These are phyloP conservation scores for Carterocephalus palaemon DNA, from an alignment of 2,888 invertebrate species.

Conservation along the genomic window DNA sequence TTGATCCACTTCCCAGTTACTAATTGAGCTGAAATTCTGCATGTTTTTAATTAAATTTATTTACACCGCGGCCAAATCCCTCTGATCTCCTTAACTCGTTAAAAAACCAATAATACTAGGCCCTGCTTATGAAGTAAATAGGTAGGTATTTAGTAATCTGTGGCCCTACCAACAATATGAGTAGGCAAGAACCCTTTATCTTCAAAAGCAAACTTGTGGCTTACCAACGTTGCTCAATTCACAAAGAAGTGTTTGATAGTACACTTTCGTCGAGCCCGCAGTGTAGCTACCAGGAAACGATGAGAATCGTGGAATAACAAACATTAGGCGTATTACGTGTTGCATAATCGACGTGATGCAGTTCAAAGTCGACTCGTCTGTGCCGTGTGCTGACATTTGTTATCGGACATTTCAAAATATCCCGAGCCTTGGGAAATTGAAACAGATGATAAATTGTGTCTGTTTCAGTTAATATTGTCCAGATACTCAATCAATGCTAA, in stretches of 20 bases:
- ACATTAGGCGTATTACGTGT: constrained; percentile 24
- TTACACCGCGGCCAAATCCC: too few relatives aligned
- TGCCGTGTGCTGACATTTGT: background rate
- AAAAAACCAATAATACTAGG: too few relatives aligned
- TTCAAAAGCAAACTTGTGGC: too few relatives aligned
- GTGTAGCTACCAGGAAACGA: constrained; percentile 31
- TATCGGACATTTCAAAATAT: constrained; percentile 6
- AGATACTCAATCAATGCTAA: background rate
- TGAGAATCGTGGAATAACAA: constrained; percentile 42
- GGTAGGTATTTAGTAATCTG: too few relatives aligned
- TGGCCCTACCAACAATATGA: too few relatives aligned
- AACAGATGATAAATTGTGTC: constrained; percentile 5
- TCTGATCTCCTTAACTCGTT: too few relatives aligned
- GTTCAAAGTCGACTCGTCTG: constrained; percentile 8
- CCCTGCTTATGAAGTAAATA: too few relatives aligned
- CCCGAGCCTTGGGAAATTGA: constrained; percentile 11
- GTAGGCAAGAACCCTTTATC: too few relatives aligned
- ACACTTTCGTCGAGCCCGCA: constrained; percentile 1
- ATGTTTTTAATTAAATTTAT: too few relatives aligned
- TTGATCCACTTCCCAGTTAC: too few relatives aligned
- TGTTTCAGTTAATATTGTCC: background rate
- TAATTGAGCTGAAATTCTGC: too few relatives aligned
- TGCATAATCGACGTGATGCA: constrained; percentile 37
- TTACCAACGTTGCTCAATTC: too few relatives aligned
- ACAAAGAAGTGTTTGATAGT: background rate